These are phyloP conservation scores for Schmidtea mediterranea DNA, from an alignment of 1,140 invertebrate genomes.

Conservation along the genomic window DNA sequence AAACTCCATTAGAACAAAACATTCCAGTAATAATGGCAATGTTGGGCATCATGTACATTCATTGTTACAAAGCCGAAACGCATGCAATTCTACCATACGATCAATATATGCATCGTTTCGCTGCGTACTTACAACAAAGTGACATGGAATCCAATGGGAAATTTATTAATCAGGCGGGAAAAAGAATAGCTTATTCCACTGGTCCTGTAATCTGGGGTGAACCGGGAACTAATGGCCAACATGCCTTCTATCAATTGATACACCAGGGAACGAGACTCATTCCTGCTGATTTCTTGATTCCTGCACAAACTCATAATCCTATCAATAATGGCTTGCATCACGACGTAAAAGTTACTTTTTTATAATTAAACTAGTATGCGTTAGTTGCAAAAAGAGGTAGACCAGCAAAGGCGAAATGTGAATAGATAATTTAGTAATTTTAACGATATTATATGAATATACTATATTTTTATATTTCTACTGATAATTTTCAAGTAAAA, in stretches of 20 bases:
- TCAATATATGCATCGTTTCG: slow-evolving; percentile 78
- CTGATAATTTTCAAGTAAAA: too few species aligned
- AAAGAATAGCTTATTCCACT: slow-evolving; percentile 47
- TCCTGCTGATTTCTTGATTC: slow-evolving; percentile 84
- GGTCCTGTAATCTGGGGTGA: slow-evolving; percentile 83
- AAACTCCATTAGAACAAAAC: slow-evolving; percentile 49
- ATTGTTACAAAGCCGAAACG: slow-evolving; percentile 77
- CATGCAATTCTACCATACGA: slow-evolving; percentile 88
- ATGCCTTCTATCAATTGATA: slow-evolving; percentile 85
- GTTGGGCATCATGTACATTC: slow-evolving; percentile 78
- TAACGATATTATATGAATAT: too few species aligned
- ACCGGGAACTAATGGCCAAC: slow-evolving; percentile 92
- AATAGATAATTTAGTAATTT: too few species aligned
- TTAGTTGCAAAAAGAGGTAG: too few species aligned
- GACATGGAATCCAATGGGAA: slow-evolving; percentile 99
- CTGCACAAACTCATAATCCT: slow-evolving; percentile 69
- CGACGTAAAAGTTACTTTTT: slow-evolving; percentile 31
- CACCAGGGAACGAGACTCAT: slow-evolving; percentile 62
- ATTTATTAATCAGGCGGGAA: slow-evolving; percentile 47
- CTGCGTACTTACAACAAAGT: slow-evolving; percentile 97
- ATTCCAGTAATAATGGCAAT: slow-evolving; percentile 71
- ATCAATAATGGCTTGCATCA: slow-evolving; percentile 45
- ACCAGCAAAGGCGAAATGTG: too few species aligned
- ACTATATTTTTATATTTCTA: too few species aligned
- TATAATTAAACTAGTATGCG: too few species aligned